These are phyloP conservation scores for Toxotes lorentzi DNA, from an alignment of 2,797 vertebrate species.

Conservation along the genomic window DNA sequence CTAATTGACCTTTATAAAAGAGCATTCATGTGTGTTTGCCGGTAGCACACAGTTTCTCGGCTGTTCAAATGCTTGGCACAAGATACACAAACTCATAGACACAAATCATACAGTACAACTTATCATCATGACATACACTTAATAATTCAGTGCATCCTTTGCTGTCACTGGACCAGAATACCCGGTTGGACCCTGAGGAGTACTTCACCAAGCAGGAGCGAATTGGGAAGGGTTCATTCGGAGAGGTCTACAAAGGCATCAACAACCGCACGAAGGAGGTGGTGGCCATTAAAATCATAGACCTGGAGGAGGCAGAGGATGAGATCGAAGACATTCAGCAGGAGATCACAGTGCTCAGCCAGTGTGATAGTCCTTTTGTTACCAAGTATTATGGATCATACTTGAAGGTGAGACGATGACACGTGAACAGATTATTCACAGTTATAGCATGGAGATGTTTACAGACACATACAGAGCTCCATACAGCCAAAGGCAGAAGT, in stretches of 20 bases:
- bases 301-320: slow-evolving; percentile 98
- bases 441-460: not conserved
- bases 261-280: slow-evolving; percentile 98
- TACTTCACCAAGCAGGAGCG: slow-evolving; percentile 98
- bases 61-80: not conserved
- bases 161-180: slow-evolving; percentile 83
- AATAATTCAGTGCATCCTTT: slow-evolving; percentile 20
- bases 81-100: not conserved
- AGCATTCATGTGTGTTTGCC: not conserved
- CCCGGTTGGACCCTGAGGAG: slow-evolving; percentile 95
- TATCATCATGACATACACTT: not conserved
- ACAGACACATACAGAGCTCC: not conserved
- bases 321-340: slow-evolving; percentile 99
- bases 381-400: slow-evolving; percentile 99
- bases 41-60: not conserved
- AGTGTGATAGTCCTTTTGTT: slow-evolving; percentile 98
- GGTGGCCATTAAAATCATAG: slow-evolving; percentile 99
- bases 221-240: slow-evolving; percentile 98
- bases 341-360: slow-evolving; percentile 98
- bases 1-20: slow-evolving; percentile 1
- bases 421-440: not conserved
- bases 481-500: not conserved
- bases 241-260: slow-evolving; percentile 99
- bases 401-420: slow-evolving; percentile 90
- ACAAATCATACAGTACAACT: not conserved